Evolutionary conservation across 2,888 invertebrate genomes (phyloP).

Genomic region (Scaeva pyrastri): DNA sequence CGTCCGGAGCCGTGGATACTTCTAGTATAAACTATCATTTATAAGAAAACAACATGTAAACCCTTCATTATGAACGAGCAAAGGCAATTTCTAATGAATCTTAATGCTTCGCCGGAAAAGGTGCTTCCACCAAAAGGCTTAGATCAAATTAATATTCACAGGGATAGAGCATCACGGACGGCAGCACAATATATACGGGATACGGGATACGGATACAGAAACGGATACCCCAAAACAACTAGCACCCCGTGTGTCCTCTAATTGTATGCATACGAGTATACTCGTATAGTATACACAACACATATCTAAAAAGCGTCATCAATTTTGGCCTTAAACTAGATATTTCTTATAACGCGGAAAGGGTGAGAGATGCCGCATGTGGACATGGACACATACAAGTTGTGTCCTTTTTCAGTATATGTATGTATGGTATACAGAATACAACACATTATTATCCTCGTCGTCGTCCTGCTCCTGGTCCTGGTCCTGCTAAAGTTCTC

Average conservation of each 20-base stretch:
- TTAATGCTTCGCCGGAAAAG: slow-evolving; percentile 57
- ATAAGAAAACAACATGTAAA: slow-evolving; percentile 39
- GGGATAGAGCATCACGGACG: background rate
- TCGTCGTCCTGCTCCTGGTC: slow-evolving; percentile 1
- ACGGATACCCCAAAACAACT: slow-evolving; percentile 41
- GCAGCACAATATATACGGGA: slow-evolving; percentile 12
- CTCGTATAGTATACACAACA: too few species aligned
- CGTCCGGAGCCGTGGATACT: background rate
- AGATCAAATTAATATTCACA: slow-evolving; percentile 65
- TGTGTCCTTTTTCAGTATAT: slow-evolving; percentile 33
- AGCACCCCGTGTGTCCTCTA: slow-evolving; percentile 34
- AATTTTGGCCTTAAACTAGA: slow-evolving; percentile 65
- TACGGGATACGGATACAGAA: background rate
- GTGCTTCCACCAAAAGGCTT: slow-evolving; percentile 60
- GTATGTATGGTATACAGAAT: background rate
- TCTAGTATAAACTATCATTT: slow-evolving; percentile 23
- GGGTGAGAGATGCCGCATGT: slow-evolving; percentile 69
- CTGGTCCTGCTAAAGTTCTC: slow-evolving; percentile 57
- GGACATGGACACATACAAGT: slow-evolving; percentile 66
- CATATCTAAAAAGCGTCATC: slow-evolving; percentile 65
- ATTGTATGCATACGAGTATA: slow-evolving; percentile 63
- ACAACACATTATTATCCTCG: slow-evolving; percentile 67
- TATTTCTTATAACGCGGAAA: slow-evolving; percentile 42
- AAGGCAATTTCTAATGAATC: slow-evolving; percentile 73
- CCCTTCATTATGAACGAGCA: slow-evolving; percentile 35